Evolutionary conservation across 2,113 vertebrate species (phyloP).

Genomic region (Poecilia latipinna): DNA sequence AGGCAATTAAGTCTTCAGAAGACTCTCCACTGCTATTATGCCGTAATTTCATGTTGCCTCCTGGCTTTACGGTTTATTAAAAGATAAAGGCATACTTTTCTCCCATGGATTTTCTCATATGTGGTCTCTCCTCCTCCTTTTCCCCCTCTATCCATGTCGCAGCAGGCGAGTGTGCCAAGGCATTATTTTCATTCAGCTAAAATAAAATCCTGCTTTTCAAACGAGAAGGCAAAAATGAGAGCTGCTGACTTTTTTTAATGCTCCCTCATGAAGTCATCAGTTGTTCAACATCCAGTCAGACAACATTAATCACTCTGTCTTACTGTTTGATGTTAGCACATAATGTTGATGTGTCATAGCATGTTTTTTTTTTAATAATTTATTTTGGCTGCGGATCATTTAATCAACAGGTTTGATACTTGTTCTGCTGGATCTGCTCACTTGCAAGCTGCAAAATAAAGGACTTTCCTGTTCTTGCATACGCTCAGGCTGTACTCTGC

Average conservation of each 20-base stretch:
- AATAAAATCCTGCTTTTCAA: slow-evolving; percentile 55
- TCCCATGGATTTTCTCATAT: slow-evolving; percentile 77
- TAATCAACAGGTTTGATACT: slow-evolving; percentile 37
- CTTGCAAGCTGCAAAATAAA: slow-evolving; percentile 3
- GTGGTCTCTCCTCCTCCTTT: slow-evolving; percentile 62
- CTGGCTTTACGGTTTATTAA: slow-evolving; percentile 83
- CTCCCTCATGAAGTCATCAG: background rate
- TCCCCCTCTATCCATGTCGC: slow-evolving; percentile 35
- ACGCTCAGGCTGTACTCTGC: background rate
- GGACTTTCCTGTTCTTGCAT: slow-evolving; percentile 8
- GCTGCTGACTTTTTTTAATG: background rate
- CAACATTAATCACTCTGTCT: slow-evolving; percentile 20
- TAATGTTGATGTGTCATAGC: slow-evolving; percentile 33
- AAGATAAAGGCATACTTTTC: slow-evolving; percentile 84
- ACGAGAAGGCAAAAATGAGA: slow-evolving; percentile 16
- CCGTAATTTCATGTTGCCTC: slow-evolving; percentile 84
- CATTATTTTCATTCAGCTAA: slow-evolving; percentile 71
- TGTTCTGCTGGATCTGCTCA: background rate
- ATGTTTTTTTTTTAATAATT: background rate
- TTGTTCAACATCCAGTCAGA: slow-evolving; percentile 1
- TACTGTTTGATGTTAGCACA: slow-evolving; percentile 36
- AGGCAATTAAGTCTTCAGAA: slow-evolving; percentile 84
- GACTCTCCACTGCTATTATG: slow-evolving; percentile 78
- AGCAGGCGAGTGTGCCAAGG: slow-evolving; percentile 50
- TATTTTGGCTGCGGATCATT: slow-evolving; percentile 10